Evolutionary conservation across 2,113 vertebrate species (phyloP).

Genomic region (Merops nubicus): DNA sequence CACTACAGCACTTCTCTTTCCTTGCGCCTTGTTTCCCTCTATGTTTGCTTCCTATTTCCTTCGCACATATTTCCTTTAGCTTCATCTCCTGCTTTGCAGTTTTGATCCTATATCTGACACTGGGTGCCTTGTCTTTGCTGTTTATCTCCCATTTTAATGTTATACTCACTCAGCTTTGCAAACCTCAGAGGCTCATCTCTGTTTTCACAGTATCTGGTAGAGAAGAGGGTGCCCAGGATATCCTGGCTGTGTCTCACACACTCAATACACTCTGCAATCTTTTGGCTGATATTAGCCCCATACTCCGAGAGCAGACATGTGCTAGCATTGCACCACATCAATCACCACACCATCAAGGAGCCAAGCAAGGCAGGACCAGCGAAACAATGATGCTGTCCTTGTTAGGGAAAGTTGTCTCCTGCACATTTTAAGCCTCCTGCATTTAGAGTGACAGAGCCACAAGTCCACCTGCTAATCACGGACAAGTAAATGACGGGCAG

Average conservation of each 20-base stretch:
- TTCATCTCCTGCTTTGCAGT: neutral
- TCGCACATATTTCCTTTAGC: neutral
- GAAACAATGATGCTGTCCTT: neutral
- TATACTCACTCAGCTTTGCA: neutral
- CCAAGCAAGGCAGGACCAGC: neutral
- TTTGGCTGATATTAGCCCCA: neutral
- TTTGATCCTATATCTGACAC: neutral
- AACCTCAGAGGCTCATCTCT: neutral
- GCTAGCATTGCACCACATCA: neutral
- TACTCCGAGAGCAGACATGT: fast-evolving
- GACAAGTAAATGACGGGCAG: slow-evolving; percentile 29
- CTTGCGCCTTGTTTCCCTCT: neutral
- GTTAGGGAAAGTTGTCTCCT: neutral
- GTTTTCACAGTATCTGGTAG: neutral
- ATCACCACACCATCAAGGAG: neutral
- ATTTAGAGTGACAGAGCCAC: neutral
- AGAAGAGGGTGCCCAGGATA: neutral
- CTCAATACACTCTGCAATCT: neutral
- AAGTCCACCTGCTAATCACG: neutral
- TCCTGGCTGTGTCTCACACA: neutral
- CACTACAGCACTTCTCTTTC: neutral
- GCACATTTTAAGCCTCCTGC: neutral
- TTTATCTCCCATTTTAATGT: neutral
- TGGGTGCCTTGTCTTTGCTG: fast-evolving
- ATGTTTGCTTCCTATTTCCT: neutral